Evolutionary conservation across 1,140 invertebrate genomes (phyloP), one percentile per base, ranked within the genome.

Genomic region (Panulirus ornatus): DNA sequence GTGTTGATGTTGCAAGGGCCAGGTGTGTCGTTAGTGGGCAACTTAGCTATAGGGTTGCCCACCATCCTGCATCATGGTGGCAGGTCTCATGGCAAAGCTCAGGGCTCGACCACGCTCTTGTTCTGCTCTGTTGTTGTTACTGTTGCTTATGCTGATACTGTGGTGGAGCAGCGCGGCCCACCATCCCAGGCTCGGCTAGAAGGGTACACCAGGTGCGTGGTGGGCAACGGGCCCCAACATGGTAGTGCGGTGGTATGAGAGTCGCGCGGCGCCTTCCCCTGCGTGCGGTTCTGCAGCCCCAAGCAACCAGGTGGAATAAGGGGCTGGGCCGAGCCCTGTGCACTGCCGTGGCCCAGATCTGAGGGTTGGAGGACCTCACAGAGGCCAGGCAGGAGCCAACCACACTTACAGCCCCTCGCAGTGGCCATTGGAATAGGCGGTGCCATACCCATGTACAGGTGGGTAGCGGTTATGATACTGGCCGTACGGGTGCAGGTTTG

Each of bases 321-420:
- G 85, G 85, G 85, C 85, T 66, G 85, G 85, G 76, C 75, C 76
- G 75, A 88, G 85, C 85, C 85, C 85, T 81, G 76, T 81, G 88
- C 82, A 14, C 82, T 63, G 70, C 82, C 79, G 36, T 90, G 81
- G 82, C 82, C 79, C 51, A 38, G 58, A 66, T 71, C 63, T 82
- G 88, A 71, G 71, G 88, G 71, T 5, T 86, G 70, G 70, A 66
- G 47, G 76, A 78, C 78, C 86, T 91, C 86, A 88, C 79, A 88
- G 86, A 91, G 90, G 82, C 85, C 90, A 86, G 85, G 83, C 84
- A 91, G 90, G 86, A 86, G 42, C 88, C 82, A 82, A 83, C 82
- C 82, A 78, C 84, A 76, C 89, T 89, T 86, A 92, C 78, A 92
- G 84, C 66, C 88, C 91, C 71, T 90, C 91, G 76, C 91, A 92